These are phyloP conservation scores for Galaxias olidus DNA, from an alignment of 2,797 vertebrate species.

Conservation along the genomic window DNA sequence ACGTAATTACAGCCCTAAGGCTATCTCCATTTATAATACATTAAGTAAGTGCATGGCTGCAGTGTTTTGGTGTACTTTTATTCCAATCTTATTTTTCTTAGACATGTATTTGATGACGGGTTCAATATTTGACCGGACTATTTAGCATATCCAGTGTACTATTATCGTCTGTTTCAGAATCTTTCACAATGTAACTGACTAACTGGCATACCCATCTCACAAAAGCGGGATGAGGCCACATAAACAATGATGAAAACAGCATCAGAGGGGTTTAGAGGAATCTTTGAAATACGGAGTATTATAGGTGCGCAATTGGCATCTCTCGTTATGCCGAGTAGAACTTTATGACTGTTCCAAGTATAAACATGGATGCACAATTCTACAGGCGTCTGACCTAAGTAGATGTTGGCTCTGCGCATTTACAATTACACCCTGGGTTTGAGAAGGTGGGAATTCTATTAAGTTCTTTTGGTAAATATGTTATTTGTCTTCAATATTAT, in stretches of 20 bases:
- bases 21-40: slow-evolving; percentile 36
- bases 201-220: slow-evolving; percentile 75
- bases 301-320: too few species aligned
- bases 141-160: too few species aligned
- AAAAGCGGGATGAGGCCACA: slow-evolving; percentile 70
- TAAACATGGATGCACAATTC: not conserved
- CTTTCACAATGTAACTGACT: slow-evolving; percentile 77
- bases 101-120: too few species aligned
- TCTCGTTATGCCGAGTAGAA: too few species aligned
- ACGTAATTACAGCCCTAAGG: slow-evolving; percentile 75
- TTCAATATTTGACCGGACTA: too few species aligned
- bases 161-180: slow-evolving; percentile 72
- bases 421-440: slow-evolving; percentile 77
- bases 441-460: too few species aligned
- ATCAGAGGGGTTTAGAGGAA: slow-evolving; percentile 84
- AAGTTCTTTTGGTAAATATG: too few species aligned
- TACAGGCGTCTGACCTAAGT: slow-evolving; percentile 83
- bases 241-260: slow-evolving; percentile 75
- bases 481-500: too few species aligned
- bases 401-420: slow-evolving; percentile 79
- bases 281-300: slow-evolving; percentile 75
- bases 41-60: too few species aligned
- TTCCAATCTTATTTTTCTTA: not conserved
- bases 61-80: not conserved
- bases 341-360: too few species aligned